These are phyloP conservation scores for Peromyscus melanophrys DNA, from an alignment of 2,797 vertebrate genomes.

Conservation along the genomic window DNA sequence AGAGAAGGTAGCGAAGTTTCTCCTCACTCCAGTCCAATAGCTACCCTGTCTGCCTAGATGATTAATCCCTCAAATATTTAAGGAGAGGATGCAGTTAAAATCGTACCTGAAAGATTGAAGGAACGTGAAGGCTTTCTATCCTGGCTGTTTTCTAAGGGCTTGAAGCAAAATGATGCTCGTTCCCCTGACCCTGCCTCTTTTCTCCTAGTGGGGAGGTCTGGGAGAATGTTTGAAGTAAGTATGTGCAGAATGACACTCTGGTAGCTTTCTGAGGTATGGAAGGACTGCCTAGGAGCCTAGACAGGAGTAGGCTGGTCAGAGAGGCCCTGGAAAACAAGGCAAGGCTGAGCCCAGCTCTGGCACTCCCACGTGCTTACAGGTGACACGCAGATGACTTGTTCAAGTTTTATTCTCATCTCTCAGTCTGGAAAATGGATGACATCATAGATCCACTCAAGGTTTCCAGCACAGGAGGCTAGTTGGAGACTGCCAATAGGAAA, in stretches of 20 bases:
- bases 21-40: neutral
- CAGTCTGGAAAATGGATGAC: slow-evolving; percentile 63
- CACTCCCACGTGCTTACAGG: neutral
- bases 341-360: neutral
- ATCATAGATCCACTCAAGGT: slow-evolving; percentile 55
- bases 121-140: neutral
- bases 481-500: slow-evolving; percentile 40
- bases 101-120: neutral
- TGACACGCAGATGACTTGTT: slow-evolving; percentile 37
- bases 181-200: neutral
- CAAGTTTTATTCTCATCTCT: slow-evolving; percentile 44
- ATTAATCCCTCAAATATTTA: neutral
- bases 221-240: neutral
- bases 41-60: neutral
- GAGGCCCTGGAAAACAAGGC: neutral
- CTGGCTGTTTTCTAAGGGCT: neutral
- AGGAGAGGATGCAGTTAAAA: neutral
- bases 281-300: neutral
- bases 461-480: slow-evolving; percentile 48
- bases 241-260: neutral
- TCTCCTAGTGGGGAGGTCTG: neutral
- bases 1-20: neutral
- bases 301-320: neutral
- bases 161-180: neutral
- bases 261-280: neutral